Conservation (phyloP, 2,797 vertebrate species). For the Galago senegalensis region DNA sequence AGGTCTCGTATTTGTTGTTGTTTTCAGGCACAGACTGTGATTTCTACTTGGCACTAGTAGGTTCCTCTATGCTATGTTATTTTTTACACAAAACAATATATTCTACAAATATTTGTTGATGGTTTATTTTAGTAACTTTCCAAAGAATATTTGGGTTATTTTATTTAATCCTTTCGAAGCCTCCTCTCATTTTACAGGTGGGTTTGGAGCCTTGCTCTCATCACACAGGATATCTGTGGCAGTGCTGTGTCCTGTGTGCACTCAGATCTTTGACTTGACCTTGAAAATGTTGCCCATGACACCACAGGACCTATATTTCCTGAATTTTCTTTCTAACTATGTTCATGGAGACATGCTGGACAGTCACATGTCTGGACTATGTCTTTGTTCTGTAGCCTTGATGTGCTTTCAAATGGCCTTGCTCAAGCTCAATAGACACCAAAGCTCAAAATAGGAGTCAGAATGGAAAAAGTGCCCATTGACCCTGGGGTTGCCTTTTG, state of each 20-base stretch:
- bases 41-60: neutral
- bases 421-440: neutral
- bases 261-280: neutral
- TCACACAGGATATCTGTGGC: neutral
- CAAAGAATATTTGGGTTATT: neutral
- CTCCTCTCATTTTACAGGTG: neutral
- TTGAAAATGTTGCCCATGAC: neutral
- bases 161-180: neutral
- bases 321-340: constrained; percentile 11
- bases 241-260: accelerated
- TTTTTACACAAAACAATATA: constrained; percentile 19
- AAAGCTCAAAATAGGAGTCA: neutral
- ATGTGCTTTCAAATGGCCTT: neutral
- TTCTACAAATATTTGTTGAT: constrained; percentile 21
- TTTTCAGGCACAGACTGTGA: neutral
- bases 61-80: neutral
- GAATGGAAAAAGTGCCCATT: neutral
- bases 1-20: neutral
- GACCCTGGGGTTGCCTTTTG: neutral
- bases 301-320: neutral
- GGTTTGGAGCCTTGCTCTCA: neutral
- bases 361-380: neutral
- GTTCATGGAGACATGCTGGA: neutral
- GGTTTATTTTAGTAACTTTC: constrained; percentile 30
- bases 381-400: neutral